These are phyloP conservation scores for Pseudomyrmex cubaensis DNA, from an alignment of 1,140 invertebrate species.

Conservation along the genomic window DNA sequence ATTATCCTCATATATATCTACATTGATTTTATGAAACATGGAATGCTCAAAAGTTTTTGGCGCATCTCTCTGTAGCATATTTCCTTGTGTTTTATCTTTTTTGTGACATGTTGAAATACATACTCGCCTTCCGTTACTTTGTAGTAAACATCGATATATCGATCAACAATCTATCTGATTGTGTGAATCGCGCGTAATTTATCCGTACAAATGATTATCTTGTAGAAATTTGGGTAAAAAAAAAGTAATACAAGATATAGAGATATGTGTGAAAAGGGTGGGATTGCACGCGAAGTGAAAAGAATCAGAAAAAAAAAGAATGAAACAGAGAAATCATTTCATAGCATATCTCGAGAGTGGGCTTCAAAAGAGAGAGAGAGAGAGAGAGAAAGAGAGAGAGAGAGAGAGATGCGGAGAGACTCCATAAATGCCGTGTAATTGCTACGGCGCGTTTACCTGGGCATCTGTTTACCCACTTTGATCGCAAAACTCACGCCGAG, in stretches of 20 bases:
- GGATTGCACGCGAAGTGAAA: neutral
- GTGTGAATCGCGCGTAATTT: slow-evolving; percentile 27
- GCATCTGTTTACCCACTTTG: slow-evolving; percentile 79
- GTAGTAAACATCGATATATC: slow-evolving; percentile 38
- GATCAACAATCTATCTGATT: slow-evolving; percentile 43
- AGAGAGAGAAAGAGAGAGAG: slow-evolving; percentile 18
- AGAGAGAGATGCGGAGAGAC: slow-evolving; percentile 21
- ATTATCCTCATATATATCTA: neutral
- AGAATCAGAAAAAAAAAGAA: neutral
- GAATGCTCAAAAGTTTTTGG: neutral
- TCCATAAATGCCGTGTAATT: slow-evolving; percentile 77
- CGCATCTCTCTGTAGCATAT: too few relatives aligned
- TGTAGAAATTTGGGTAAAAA: slow-evolving; percentile 68
- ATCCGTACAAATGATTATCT: slow-evolving; percentile 69
- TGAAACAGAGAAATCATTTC: slow-evolving; percentile 16
- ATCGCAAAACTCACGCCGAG: slow-evolving; percentile 65
- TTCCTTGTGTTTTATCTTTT: neutral
- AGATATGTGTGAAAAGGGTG: neutral
- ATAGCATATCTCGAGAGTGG: neutral
- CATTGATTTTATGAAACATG: slow-evolving; percentile 33
- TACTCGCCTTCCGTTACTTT: neutral
- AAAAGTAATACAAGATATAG: neutral
- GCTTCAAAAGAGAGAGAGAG: slow-evolving; percentile 24
- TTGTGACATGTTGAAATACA: slow-evolving; percentile 23
- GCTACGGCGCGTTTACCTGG: slow-evolving; percentile 72